Evolutionary conservation across 1,140 invertebrate species (phyloP).

Genomic region (Penaeus indicus): DNA sequence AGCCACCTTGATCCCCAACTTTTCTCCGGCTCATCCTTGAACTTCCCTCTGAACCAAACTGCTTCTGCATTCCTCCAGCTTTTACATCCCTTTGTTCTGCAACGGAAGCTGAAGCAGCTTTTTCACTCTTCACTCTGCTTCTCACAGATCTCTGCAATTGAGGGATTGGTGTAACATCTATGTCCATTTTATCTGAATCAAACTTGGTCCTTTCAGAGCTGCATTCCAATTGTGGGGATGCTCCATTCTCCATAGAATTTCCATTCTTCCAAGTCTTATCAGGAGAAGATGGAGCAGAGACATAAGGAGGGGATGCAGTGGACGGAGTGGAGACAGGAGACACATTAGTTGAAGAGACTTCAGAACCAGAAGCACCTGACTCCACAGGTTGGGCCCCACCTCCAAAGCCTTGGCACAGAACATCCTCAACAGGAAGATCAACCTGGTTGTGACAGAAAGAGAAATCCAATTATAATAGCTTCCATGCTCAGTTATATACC

Average conservation of each 20-base stretch:
- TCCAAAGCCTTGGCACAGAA: constrained; percentile 49
- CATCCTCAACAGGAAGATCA: constrained; percentile 50
- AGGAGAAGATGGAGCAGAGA: constrained; percentile 49
- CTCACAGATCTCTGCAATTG: too few species aligned
- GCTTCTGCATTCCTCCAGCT: too few species aligned
- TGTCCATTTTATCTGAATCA: neutral
- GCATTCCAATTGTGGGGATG: too few species aligned
- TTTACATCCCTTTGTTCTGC: neutral
- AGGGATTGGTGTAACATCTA: neutral
- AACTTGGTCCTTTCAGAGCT: neutral
- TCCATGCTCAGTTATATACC: too few species aligned
- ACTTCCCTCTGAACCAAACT: too few species aligned
- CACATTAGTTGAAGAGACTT: constrained; percentile 11
- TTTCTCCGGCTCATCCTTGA: too few species aligned
- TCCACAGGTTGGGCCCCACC: constrained; percentile 42
- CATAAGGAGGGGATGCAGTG: constrained; percentile 21
- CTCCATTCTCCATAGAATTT: neutral
- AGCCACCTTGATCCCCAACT: too few species aligned
- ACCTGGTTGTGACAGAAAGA: constrained; percentile 18
- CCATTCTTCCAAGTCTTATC: constrained; percentile 2
- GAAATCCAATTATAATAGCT: too few species aligned
- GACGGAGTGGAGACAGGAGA: constrained; percentile 29
- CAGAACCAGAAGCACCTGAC: constrained; percentile 47
- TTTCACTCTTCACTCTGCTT: too few species aligned
- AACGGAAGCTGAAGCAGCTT: neutral